Evolutionary conservation across 1,140 invertebrate genomes (phyloP).

Genomic region (Tetragnatha versicolor): DNA sequence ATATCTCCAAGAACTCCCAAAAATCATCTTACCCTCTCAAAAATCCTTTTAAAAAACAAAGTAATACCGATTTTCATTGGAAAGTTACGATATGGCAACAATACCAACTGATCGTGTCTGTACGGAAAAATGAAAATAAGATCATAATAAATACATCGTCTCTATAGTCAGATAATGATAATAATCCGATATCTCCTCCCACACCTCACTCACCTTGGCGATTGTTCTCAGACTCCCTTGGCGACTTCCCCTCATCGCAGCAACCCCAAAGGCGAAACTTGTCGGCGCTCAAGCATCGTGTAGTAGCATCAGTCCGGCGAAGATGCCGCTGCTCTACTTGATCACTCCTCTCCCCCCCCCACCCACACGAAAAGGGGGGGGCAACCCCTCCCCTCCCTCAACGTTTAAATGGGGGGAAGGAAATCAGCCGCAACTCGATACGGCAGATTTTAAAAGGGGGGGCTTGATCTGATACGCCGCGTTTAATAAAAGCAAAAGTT

Average conservation of each 20-base stretch:
- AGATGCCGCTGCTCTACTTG: constrained; percentile 32
- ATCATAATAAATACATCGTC: too few relatives aligned
- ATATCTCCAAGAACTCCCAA: too few relatives aligned
- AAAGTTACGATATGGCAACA: too few relatives aligned
- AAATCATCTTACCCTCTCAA: too few relatives aligned
- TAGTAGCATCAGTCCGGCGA: constrained; percentile 43
- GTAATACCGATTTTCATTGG: too few relatives aligned
- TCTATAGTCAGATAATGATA: neutral
- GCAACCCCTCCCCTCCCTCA: constrained; percentile 13
- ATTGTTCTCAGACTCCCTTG: neutral
- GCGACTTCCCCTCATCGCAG: neutral
- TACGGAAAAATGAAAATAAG: too few relatives aligned
- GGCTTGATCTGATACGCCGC: constrained; percentile 36
- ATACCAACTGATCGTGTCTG: too few relatives aligned
- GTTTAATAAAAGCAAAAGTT: constrained; percentile 53
- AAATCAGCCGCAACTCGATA: constrained; percentile 51
- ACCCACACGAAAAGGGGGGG: neutral
- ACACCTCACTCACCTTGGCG: constrained; percentile 5
- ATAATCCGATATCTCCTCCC: neutral
- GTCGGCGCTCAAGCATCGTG: constrained; percentile 37
- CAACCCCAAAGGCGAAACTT: constrained; percentile 36
- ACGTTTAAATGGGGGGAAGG: constrained; percentile 39
- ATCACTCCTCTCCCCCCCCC: constrained; percentile 33
- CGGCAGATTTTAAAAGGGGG: constrained; percentile 35
- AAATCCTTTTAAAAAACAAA: too few relatives aligned